Conservation (phyloP, 2,113 vertebrate genomes). For the Deroptyus accipitrinus region DNA sequence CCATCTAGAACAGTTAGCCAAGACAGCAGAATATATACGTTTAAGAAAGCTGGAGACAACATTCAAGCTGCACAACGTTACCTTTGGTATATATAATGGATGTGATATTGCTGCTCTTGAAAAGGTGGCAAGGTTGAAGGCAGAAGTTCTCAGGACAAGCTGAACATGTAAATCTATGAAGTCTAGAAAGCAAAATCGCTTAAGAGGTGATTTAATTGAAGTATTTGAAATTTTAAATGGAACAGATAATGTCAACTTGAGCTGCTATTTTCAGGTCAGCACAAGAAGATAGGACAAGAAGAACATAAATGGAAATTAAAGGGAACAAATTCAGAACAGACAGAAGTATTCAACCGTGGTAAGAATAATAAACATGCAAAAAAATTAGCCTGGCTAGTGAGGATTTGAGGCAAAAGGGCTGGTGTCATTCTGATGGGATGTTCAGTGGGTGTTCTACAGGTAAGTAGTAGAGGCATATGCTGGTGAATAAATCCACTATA, state of each 20-base stretch:
- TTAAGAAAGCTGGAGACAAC: constrained; percentile 18
- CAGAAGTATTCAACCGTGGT: constrained; percentile 45
- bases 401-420: constrained; percentile 13
- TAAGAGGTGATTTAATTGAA: constrained; percentile 68
- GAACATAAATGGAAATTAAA: constrained; percentile 67
- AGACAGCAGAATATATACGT: not conserved
- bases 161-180: constrained; percentile 47
- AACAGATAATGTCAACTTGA: constrained; percentile 66
- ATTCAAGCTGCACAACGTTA: constrained; percentile 16
- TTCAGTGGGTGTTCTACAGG: not conserved
- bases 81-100: constrained; percentile 43
- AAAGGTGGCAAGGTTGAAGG: constrained; percentile 67
- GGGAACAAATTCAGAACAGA: constrained; percentile 65
- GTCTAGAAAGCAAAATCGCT: constrained; percentile 52
- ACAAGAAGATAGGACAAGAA: constrained; percentile 55
- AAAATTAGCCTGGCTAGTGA: constrained; percentile 24
- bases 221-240: constrained; percentile 68
- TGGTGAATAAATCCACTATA: not conserved
- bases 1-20: not conserved
- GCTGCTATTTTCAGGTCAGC: constrained; percentile 56
- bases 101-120: constrained; percentile 47
- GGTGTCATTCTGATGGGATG: not conserved
- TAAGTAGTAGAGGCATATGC: not conserved
- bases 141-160: constrained; percentile 46
- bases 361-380: constrained; percentile 58